Evolutionary conservation across 2,113 vertebrate species (phyloP).

Genomic region (Accipiter cooperii): DNA sequence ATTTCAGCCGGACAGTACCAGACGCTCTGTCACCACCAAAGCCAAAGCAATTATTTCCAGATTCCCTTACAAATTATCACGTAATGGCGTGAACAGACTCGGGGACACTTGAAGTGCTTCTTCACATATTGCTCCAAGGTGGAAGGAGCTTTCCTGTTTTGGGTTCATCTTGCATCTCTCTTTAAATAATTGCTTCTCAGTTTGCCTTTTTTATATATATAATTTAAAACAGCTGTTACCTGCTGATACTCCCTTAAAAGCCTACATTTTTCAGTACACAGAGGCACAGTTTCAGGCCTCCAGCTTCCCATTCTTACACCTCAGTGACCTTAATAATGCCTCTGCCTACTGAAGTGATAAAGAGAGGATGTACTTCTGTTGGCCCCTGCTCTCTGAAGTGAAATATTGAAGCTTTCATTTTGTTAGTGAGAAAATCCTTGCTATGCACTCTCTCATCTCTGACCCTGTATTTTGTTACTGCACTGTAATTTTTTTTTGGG

Average conservation of each 20-base stretch:
- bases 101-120: background rate
- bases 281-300: slow-evolving; percentile 13
- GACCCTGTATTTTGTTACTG: background rate
- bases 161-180: background rate
- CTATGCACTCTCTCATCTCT: slow-evolving; percentile 13
- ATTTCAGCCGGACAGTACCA: background rate
- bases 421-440: slow-evolving; percentile 38
- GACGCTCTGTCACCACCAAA: background rate
- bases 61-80: background rate
- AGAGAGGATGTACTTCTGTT: slow-evolving; percentile 16
- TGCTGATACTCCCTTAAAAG: slow-evolving; percentile 2
- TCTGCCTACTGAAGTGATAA: slow-evolving; percentile 49
- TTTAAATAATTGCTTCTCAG: background rate
- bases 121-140: background rate
- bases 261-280: background rate
- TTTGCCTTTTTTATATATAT: background rate
- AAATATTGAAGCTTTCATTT: slow-evolving; percentile 40
- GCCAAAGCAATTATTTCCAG: background rate
- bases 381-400: slow-evolving; percentile 27
- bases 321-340: slow-evolving; percentile 51
- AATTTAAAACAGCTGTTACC: slow-evolving; percentile 17
- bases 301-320: slow-evolving; percentile 25
- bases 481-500: background rate
- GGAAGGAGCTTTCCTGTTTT: background rate
- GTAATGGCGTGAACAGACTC: background rate